Base-by-base conservation (phyloP, 2,113 vertebrate species). In the Jaculus jaculus region DNA sequence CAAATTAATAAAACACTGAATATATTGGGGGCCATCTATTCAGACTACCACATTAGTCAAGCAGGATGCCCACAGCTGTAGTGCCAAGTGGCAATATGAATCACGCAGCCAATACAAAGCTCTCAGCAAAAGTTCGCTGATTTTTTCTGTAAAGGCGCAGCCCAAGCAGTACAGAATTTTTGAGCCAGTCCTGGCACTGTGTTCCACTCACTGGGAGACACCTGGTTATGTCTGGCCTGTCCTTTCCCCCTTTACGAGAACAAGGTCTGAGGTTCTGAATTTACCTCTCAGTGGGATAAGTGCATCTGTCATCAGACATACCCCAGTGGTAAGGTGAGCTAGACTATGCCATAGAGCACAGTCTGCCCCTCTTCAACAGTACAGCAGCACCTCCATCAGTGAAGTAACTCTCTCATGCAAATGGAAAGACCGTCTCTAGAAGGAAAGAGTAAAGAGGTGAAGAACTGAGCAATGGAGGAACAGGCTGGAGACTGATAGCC, bases 51-150 rank as follows among this genome's bases (percentile, higher is more conserved):
- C 42, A 47, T 47, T 47, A 47, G 42, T 47, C 42, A 47, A 47
- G n/a, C n/a, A n/a, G n/a, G n/a, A n/a, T n/a, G n/a, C n/a, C n/a
- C n/a, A n/a, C n/a, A n/a, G 42, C 42, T 47, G 42, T 47, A 47
- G 3, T 2, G 4, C 75, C 12, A 26, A 54, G 42, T 0, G 8
- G n/a, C 28, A 3, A 0, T 16, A 37, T 1, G 2, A 1, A 20
- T 2, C 1, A 54, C 8, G 42, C 18, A 21, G 6, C 39, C 23
- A 32, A 32, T 24, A 18, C 0, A 8, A 37, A 18, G 26, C 26
- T 58, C 9, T 5, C 18, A 3, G 21, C 79, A 2, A 1, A 24
- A 80, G 60, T 5, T 5, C 7, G 10, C 30, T 11, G 11, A 32
- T n/a, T 13, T 28, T 7, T 12, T 9, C n/a, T 58, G n/a, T 28